Percentiles rank a stretch among this genome's conserved stretches.
phyloP scores from a whole-genome alignment of 2,797 vertebrate species.

The Enteromius afrohamiltoni region DNA sequence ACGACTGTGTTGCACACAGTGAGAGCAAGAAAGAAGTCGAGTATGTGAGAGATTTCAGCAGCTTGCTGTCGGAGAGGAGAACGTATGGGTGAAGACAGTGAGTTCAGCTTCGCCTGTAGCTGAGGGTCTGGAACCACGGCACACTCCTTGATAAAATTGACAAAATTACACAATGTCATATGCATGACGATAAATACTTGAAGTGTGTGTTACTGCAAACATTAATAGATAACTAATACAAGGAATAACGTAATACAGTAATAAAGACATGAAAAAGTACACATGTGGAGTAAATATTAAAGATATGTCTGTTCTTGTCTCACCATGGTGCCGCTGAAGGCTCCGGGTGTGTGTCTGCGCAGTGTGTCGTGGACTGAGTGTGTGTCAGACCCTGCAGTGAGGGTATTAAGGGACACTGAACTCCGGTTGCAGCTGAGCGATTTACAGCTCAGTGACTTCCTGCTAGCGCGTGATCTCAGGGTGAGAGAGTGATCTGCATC shows the following conservation, averaged over 20 bases:
- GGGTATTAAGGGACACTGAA: slow-evolving; percentile 72
- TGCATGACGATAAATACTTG: neutral
- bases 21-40: slow-evolving; percentile 93
- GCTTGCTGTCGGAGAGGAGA: slow-evolving; percentile 49
- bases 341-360: slow-evolving; percentile 67
- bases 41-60: slow-evolving; percentile 80
- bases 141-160: slow-evolving; percentile 80
- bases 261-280: neutral
- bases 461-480: slow-evolving; percentile 62
- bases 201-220: neutral
- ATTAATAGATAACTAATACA: neutral
- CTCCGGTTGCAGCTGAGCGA: slow-evolving; percentile 73
- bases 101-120: slow-evolving; percentile 81
- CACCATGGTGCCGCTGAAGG: slow-evolving; percentile 91
- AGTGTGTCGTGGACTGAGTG: slow-evolving; percentile 59
- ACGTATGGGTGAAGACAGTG: slow-evolving; percentile 69
- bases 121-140: slow-evolving; percentile 87
- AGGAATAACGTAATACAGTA: neutral
- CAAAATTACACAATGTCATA: neutral
- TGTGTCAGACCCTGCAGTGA: slow-evolving; percentile 66
- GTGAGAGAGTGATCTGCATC: slow-evolving; percentile 63
- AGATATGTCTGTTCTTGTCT: slow-evolving; percentile 57
- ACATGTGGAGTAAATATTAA: neutral
- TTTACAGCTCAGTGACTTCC: slow-evolving; percentile 69
- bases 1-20: slow-evolving; percentile 96